Conservation (phyloP, 2,797 vertebrate species). For the Capromys pilorides region DNA sequence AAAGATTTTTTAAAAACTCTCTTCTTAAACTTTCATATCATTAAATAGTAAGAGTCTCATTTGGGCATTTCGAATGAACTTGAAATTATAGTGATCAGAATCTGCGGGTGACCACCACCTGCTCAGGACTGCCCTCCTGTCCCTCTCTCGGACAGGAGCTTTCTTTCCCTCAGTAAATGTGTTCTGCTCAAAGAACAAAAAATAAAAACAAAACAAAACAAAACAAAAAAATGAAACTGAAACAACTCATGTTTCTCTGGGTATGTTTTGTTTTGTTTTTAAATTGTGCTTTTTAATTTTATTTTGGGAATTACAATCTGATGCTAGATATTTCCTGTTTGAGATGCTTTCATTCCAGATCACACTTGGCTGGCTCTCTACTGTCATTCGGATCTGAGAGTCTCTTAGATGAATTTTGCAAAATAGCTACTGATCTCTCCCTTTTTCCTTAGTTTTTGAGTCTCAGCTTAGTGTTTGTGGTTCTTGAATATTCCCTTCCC, state of each 20-base stretch:
- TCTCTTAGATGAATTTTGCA: neutral
- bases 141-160: too few species aligned
- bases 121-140: too few species aligned
- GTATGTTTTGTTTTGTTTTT: conserved; percentile 15
- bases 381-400: neutral
- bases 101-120: too few species aligned
- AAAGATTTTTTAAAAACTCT: neutral
- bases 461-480: neutral
- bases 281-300: conserved; percentile 44
- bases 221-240: neutral
- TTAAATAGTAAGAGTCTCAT: neutral
- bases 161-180: too few species aligned
- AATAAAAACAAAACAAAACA: too few species aligned
- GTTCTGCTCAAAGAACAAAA: too few species aligned
- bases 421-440: neutral
- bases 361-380: neutral
- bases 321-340: neutral
- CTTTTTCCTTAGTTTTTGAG: neutral
- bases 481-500: neutral
- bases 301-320: neutral
- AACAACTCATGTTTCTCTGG: neutral
- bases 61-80: neutral
- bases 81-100: too few species aligned
- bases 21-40: neutral
- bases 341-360: neutral